Percentiles rank a stretch among this genome's conserved stretches.
Conservation (phyloP, 2,113 vertebrate species). For the Sinocyclocheilus anophthalmus region DNA sequence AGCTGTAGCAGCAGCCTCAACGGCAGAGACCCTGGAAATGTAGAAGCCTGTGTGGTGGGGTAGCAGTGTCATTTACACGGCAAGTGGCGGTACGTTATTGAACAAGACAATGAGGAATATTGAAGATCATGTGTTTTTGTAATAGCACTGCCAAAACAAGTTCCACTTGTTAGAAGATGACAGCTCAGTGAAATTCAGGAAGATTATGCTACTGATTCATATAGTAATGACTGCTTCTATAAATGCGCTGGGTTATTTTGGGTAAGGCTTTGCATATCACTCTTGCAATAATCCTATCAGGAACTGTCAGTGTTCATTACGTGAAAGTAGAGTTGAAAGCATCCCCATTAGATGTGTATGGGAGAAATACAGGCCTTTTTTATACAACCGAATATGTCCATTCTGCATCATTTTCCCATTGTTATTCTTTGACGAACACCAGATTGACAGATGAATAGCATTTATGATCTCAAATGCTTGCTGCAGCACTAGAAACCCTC, state of each 20-base stretch:
- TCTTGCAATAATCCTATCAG: constrained; percentile 57
- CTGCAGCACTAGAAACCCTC: constrained; percentile 36
- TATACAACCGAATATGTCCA: constrained; percentile 35
- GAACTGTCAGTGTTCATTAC: constrained; percentile 53
- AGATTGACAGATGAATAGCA: constrained; percentile 39
- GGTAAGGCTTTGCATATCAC: constrained; percentile 28
- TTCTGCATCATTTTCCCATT: background rate
- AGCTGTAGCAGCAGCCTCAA: background rate
- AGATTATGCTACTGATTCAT: constrained; percentile 33
- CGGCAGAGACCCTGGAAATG: background rate
- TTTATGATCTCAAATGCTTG: constrained; percentile 31
- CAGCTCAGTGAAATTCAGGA: constrained; percentile 28
- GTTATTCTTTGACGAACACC: background rate
- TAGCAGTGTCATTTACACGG: constrained; percentile 31
- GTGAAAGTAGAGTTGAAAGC: constrained; percentile 35
- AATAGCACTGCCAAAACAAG: constrained; percentile 51
- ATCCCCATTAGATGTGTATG: constrained; percentile 16
- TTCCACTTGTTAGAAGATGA: constrained; percentile 42
- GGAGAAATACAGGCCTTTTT: constrained; percentile 31
- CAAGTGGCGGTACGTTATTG: constrained; percentile 26
- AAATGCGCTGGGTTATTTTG: constrained; percentile 41
- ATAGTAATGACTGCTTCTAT: constrained; percentile 49
- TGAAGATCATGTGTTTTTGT: constrained; percentile 40
- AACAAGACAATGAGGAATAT: constrained; percentile 45
- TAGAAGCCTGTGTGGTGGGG: background rate